Evolutionary conservation across 2,113 vertebrate genomes (phyloP), one percentile per base, ranked within the genome.

Genomic region (Pseudopipra pipra): DNA sequence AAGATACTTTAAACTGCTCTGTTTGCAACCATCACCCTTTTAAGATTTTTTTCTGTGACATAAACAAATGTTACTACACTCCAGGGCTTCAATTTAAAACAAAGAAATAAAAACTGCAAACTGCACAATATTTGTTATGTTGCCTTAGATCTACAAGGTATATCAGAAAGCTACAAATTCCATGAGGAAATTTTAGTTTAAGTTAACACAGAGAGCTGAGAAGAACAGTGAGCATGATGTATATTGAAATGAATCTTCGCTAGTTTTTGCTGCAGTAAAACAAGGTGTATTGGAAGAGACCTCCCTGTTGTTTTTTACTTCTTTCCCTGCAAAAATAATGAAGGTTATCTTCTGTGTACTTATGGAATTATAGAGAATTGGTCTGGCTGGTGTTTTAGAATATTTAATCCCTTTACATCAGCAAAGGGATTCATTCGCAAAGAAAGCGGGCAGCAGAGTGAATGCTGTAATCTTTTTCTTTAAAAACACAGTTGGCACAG

Each of bases 391-490:
- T 63, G 54, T 56, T 91, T 97, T 70, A 54, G 74, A 89, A 85
- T 95, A 76, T 77, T 88, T 88, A 95, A 96, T 94, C 85, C 41
- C 19, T 85, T 93, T 87, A 89, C 15, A 90, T 89, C 65, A 87
- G 79, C 77, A 74, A 71, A 82, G 86, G 72, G 62, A 89, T 94
- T 87, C 61, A 9, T 55, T 18, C 0, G 2, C 61, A 86, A 47
- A 74, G 79, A 86, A 92, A 85, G 43, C 74, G 75, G 22, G 30
- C 74, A 68, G 73, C 37, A 71, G n/a, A 91, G 58, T 68, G 75
- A 88, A 85, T 49, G 49, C 74, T 92, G 63, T 94, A 74, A 96
- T 95, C 90, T 93, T 93, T 89, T n/a, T 56, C 89, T 90, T 95
- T 91, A 93, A 95, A 80, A 86, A 62, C 4, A 9, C 23, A n/a